Base-by-base conservation (phyloP, 2,888 invertebrate genomes). In the Pegoplata infirma region DNA sequence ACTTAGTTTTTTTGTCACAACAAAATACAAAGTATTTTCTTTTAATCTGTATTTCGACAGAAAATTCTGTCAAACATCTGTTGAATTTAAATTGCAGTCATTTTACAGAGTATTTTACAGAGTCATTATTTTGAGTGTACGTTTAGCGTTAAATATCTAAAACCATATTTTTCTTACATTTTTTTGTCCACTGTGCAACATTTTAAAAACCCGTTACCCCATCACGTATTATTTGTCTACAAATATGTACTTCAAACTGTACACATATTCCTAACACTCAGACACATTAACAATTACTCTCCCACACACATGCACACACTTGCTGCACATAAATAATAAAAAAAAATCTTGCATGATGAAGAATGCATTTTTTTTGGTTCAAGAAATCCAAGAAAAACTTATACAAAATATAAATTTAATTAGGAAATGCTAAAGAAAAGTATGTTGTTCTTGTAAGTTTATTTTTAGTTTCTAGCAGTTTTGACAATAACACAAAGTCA, bases 381-480 rank as follows among this genome's bases (percentile, higher is more conserved):
- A 67, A 61, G 46, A 75, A 16, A 53, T 66, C 32, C 53, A 32
- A 36, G 51, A 40, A 66, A 71, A 63, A 67, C 49, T 63, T 67
- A 12, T 61, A 47, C 46, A 69, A 59, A 55, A 32, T 46, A 69
- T 64, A 74, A 78, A 78, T 78, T 73, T 78, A 78, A 78, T 78
- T 78, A 78, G 73, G 64, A 74, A 74, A 78, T 69, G 58, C 59
- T 28, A 53, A 59, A 46, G 53, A 56, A 56, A 61, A 63, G 63
- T 69, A 69, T 49, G 49, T 56, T 61, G 61, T 47, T 56, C 21
- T 25, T 6, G 3, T 3, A 3, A 40, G 36, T 40, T 40, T n/a
- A n/a, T n/a, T 40, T n/a, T 36, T 63, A 21, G 51, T 69, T 63
- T 51, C 61, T 46, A 61, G 16, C 61, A 61, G 61, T 49, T 75